phyloP scores from a whole-genome alignment of 2,797 vertebrate species.

The Perodicticus potto region DNA sequence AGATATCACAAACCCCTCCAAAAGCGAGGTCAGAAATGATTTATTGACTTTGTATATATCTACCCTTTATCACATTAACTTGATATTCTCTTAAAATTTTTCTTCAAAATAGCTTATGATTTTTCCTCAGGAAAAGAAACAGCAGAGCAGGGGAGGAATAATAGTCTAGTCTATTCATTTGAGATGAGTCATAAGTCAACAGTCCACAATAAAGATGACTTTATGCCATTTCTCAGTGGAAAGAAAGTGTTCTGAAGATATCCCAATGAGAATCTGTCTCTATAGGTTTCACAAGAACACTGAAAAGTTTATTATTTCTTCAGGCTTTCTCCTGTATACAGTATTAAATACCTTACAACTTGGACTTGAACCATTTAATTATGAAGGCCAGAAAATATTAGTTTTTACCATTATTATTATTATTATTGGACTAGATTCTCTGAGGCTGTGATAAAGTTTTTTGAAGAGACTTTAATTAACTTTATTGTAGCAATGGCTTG shows the following conservation, averaged over 20 bases:
- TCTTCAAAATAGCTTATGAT: conserved; percentile 54
- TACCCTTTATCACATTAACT: conserved; percentile 68
- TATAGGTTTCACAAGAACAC: not conserved
- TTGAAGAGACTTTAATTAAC: conserved; percentile 66
- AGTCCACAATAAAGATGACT: conserved; percentile 30
- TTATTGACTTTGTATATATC: conserved; percentile 66
- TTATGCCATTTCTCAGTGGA: conserved; percentile 31
- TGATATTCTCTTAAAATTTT: conserved; percentile 58
- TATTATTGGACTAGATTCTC: conserved; percentile 44
- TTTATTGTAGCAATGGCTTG: conserved; percentile 41
- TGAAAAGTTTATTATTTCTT: conserved; percentile 52
- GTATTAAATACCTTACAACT: conserved; percentile 61
- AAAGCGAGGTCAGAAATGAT: conserved; percentile 63
- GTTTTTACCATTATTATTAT: conserved; percentile 25
- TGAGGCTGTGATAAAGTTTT: not conserved
- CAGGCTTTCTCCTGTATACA: conserved; percentile 4
- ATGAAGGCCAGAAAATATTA: conserved; percentile 61
- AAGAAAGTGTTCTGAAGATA: conserved; percentile 23
- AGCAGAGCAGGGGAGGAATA: conserved; percentile 44
- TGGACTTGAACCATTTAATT: conserved; percentile 63
- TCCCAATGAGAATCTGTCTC: conserved; percentile 9
- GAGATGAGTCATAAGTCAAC: conserved; percentile 65
- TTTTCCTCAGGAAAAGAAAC: conserved; percentile 55
- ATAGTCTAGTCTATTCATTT: conserved; percentile 56
- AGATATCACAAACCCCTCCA: conserved; percentile 42